Base-by-base conservation (phyloP, 2,888 invertebrate species). In the Agapetus fuscipes region DNA sequence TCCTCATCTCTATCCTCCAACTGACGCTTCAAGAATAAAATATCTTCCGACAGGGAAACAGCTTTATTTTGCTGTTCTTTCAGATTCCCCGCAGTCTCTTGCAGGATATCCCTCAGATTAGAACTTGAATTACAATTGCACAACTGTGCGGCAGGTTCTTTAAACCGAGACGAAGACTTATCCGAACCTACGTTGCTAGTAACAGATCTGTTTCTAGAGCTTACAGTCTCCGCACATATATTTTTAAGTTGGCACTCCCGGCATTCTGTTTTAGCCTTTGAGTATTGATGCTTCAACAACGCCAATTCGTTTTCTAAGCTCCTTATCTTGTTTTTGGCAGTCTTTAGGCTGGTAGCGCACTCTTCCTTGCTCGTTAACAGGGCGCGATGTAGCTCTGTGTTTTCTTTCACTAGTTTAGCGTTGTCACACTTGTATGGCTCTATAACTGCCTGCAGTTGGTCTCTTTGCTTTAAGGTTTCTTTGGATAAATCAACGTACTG, bases 341-440 rank as follows among this genome's bases (percentile, higher is more conserved):
- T 81, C 47, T 72, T 71, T 4, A 45, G 49, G 24, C 72, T 59
- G 62, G 71, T 68, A 51, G 79, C 67, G 60, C 70, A 69, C 48
- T 76, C 71, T 54, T 86, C 85, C 52, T 75, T 76, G 32, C 74
- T 62, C 52, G 75, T 71, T 39, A 83, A 65, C 41, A 80, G 62
- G 52, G 82, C 75, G 50, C 71, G 62, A 55, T 86, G 80, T 34
- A 87, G 61, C 51, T 76, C 70, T 62, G 84, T 86, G 54, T 80
- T 82, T 63, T 86, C 83, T 57, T 76, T 74, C 39, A 85, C 72
- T 32, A 87, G 64, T 57, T 76, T 80, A 17, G 79, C 76, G 62
- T 87, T 87, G 54, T 86, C 86, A 58, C 80, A 81, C 62, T 82
- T 83, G 53, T 83, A 86, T 0, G 86, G 85, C 58, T 86, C 85